A percentile compares a stretch with the other conserved stretches of the same genome.
These are phyloP conservation scores for Conopomorpha cramerella DNA, from an alignment of 1,140 invertebrate species.

Conservation along the genomic window DNA sequence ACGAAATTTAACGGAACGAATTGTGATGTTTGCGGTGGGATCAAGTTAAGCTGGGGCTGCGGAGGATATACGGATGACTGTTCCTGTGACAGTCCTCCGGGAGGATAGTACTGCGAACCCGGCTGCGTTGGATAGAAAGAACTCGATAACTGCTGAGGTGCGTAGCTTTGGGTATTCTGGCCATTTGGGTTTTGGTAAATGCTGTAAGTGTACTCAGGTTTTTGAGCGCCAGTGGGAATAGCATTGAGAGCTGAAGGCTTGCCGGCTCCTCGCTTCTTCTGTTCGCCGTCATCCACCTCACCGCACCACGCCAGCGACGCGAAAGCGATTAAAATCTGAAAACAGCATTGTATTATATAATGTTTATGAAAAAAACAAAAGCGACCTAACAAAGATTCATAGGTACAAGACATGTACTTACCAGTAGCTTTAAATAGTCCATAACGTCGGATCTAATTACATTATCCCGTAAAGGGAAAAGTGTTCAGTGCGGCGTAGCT, in stretches of 20 bases:
- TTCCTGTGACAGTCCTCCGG: slow-evolving; percentile 13
- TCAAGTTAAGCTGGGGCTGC: slow-evolving; percentile 14
- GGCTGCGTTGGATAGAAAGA: slow-evolving; percentile 43
- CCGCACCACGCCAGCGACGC: slow-evolving; percentile 20
- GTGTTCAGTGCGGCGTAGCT: slow-evolving; percentile 22
- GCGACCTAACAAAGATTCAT: slow-evolving; percentile 9
- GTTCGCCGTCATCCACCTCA: slow-evolving; percentile 36
- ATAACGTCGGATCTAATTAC: slow-evolving; percentile 24
- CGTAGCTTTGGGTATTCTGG: slow-evolving; percentile 15
- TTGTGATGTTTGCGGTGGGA: slow-evolving; percentile 20
- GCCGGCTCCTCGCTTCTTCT: slow-evolving; percentile 40
- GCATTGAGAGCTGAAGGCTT: slow-evolving; percentile 32
- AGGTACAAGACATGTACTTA: no score
- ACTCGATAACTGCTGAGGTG: slow-evolving; percentile 32
- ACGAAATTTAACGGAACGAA: slow-evolving; percentile 43
- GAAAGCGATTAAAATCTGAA: slow-evolving; percentile 38
- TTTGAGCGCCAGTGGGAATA: slow-evolving; percentile 36
- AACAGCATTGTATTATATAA: no score
- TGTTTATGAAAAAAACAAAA: no score
- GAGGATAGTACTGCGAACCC: slow-evolving; percentile 24
- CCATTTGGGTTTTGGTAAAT: slow-evolving; percentile 30
- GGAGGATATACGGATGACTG: slow-evolving; percentile 9
- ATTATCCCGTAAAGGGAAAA: slow-evolving; percentile 24
- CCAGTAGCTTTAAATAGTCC: no score
- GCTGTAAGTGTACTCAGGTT: slow-evolving; percentile 42